Evolutionary conservation across 2,888 invertebrate species (phyloP).

Genomic region (Muschampia plurimacula): DNA sequence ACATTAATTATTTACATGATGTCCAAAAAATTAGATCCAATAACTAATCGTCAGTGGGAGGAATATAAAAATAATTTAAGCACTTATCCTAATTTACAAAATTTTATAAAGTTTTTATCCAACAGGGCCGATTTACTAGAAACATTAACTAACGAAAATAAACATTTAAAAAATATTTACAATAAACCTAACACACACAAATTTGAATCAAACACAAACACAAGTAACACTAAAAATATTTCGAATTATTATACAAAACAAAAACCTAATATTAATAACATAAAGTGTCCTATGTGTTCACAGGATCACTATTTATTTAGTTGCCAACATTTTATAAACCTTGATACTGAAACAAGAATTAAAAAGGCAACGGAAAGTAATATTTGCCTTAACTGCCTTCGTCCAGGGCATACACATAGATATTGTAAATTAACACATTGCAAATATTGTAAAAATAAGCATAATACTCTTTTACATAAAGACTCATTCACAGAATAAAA

Average conservation of each 20-base stretch:
- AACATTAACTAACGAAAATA: conserved; percentile 13
- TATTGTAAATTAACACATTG: conserved; percentile 38
- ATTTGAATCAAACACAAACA: neutral
- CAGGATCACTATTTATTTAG: conserved; percentile 28
- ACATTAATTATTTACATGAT: conserved; percentile 40
- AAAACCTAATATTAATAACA: conserved; percentile 6
- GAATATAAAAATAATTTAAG: conserved; percentile 10
- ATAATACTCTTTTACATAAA: conserved; percentile 42
- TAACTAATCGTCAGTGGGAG: conserved; percentile 6
- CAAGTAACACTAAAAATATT: conserved; percentile 15
- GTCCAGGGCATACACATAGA: conserved; percentile 36
- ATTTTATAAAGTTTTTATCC: neutral
- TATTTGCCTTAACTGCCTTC: conserved; percentile 42
- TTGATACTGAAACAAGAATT: conserved; percentile 35
- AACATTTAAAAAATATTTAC: neutral
- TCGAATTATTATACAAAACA: neutral
- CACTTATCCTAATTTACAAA: conserved; percentile 1
- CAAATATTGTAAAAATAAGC: conserved; percentile 40
- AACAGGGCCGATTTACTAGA: conserved; percentile 12
- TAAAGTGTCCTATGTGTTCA: conserved; percentile 33
- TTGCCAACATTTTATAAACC: conserved; percentile 37
- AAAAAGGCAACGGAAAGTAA: conserved; percentile 34
- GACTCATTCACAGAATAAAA: conserved; percentile 9
- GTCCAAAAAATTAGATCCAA: conserved; percentile 37
- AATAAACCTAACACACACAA: conserved; percentile 10